Evolutionary conservation across 2,797 vertebrate species (phyloP), one percentile per base, ranked within the genome.

Genomic region (Oreortyx pictus): DNA sequence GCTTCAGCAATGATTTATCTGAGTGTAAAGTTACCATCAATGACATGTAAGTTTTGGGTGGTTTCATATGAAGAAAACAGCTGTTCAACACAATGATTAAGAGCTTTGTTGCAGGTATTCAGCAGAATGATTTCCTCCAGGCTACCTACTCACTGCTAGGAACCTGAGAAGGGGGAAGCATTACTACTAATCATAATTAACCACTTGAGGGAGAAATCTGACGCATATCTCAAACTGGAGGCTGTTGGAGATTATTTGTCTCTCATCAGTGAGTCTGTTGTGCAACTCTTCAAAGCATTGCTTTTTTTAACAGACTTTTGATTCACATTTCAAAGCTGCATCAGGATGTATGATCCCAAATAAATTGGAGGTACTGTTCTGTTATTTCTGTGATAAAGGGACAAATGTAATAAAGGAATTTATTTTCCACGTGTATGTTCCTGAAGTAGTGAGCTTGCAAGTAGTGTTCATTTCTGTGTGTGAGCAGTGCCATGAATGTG

Each of bases 311-410:
- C 16, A 25, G 47, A 22, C 6, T 57, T 82, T 57, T 78, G 33
- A 43, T 19, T 83, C 76, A 64, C 37, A 71, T 85, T 76, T 85
- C 49, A 85, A 67, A 62, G 24, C 41, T 71, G 5, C 1, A 0
- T 85, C 43, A 49, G 27, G 9, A 3, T 43, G 10, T 62, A 56
- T 64, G 61, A 20, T 11, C 18, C 20, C 41, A 85, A 49, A 79
- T 79, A 76, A 74, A 65, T 49, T 37, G 0, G 1, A 6, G 8
- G 27, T 78, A 6, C 15, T 73, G 2, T 56, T 92, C 50, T 43
- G 8, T 65, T 93, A 31, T 54, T 93, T 91, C 54, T 89, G 27
- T 75, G 71, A 65, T 41, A 64, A 44, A 72, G 9, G 43, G 18
- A 52, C 27, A 29, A 18, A 4, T 86, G 24, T 83, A 71, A 57